Conservation (phyloP, 2,113 vertebrate genomes). For the Asarcornis scutulata region DNA sequence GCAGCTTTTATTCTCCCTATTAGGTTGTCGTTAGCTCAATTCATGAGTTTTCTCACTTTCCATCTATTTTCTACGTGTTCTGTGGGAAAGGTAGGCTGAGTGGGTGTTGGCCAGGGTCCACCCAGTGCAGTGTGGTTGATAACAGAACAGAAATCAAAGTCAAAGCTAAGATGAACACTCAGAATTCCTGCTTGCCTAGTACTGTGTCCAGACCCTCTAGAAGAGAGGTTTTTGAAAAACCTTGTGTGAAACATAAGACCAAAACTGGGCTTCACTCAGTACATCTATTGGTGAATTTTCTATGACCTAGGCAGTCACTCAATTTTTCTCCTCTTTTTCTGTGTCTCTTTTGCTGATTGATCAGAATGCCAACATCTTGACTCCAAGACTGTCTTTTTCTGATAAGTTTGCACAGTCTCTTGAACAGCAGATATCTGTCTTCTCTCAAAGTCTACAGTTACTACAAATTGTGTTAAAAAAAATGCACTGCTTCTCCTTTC, state of each 20-base stretch:
- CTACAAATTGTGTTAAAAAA: neutral
- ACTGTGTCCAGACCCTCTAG: neutral
- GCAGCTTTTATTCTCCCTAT: too few species aligned
- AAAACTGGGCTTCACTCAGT: neutral
- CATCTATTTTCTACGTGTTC: too few species aligned
- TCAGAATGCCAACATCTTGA: neutral
- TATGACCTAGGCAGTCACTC: neutral
- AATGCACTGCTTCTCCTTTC: neutral
- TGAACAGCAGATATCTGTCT: neutral
- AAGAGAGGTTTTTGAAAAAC: neutral
- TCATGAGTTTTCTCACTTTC: too few species aligned
- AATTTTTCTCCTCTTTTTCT: neutral
- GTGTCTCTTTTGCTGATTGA: neutral
- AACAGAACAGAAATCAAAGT: neutral
- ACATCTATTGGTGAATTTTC: neutral
- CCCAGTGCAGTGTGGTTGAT: neutral
- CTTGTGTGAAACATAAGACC: neutral
- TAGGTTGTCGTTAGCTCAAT: too few species aligned
- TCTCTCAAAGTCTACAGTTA: neutral
- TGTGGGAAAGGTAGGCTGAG: too few species aligned
- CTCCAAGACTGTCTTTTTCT: neutral
- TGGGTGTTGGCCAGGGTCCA: too few species aligned
- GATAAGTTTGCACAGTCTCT: neutral
- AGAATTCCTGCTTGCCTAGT: neutral
- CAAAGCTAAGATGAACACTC: neutral